phyloP scores from a whole-genome alignment of 2,113 vertebrate genomes.

The Eubucco bourcierii region DNA sequence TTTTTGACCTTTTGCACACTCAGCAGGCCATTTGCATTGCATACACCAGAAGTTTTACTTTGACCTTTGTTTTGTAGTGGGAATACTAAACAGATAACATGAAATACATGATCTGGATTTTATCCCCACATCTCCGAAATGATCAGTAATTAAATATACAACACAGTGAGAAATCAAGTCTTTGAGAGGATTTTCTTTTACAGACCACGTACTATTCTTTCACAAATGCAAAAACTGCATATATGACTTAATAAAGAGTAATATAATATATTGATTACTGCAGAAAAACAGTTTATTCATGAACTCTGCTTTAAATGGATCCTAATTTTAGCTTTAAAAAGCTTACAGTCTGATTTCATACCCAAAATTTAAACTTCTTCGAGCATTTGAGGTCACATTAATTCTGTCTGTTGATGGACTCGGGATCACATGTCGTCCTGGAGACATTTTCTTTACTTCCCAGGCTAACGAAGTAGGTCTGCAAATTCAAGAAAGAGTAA shows the following conservation, averaged over 20 bases:
- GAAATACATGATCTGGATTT: background rate
- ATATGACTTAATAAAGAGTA: background rate
- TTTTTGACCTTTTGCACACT: conserved; percentile 76
- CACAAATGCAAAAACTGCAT: background rate
- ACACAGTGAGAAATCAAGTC: background rate
- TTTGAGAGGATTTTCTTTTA: background rate
- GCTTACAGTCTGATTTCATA: conserved; percentile 54
- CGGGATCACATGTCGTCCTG: conserved; percentile 94
- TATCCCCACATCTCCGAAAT: background rate
- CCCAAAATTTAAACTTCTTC: conserved; percentile 92
- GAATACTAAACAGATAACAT: conserved; percentile 70
- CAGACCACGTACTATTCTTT: background rate
- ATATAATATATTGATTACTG: background rate
- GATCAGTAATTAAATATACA: background rate
- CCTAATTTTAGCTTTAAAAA: background rate
- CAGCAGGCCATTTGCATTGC: conserved; percentile 65
- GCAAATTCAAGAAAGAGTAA: conserved; percentile 47
- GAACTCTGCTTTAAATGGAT: background rate
- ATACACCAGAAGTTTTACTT: conserved; percentile 72
- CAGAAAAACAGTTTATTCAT: background rate
- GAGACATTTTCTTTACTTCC: conserved; percentile 99
- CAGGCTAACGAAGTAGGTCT: conserved; percentile 97
- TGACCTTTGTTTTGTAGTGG: conserved; percentile 56
- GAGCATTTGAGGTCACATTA: conserved; percentile 84
- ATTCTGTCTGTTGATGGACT: conserved; percentile 92